These are phyloP conservation scores for Pangasius krempfi DNA, from an alignment of 2,797 vertebrate genomes.

Conservation along the genomic window DNA sequence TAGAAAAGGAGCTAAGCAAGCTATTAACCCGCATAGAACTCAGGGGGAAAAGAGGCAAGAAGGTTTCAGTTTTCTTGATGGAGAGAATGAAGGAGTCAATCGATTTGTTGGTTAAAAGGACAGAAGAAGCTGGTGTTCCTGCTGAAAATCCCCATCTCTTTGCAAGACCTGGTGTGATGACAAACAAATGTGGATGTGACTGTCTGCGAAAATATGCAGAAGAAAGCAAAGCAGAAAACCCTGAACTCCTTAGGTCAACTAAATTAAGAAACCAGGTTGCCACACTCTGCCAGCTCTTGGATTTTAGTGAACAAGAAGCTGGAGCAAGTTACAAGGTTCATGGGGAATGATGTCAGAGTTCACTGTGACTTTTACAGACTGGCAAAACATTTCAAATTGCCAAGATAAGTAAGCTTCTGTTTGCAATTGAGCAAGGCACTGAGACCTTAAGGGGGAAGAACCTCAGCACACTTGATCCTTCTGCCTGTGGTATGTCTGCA, in stretches of 20 bases:
- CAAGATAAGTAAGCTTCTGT: conserved; percentile 53
- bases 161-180: not conserved
- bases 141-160: not conserved
- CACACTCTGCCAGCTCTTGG: conserved; percentile 38
- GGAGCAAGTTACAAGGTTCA: conserved; percentile 25
- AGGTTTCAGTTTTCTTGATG: not conserved
- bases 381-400: conserved; percentile 54
- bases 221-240: conserved; percentile 41
- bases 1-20: not conserved
- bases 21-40: not conserved
- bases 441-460: conserved; percentile 32
- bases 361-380: conserved; percentile 31
- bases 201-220: conserved; percentile 38
- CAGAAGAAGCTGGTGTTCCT: not conserved
- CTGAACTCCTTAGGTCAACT: conserved; percentile 45
- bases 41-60: not conserved
- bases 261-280: conserved; percentile 48
- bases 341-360: conserved; percentile 50
- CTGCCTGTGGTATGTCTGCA: conserved; percentile 25
- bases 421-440: conserved; percentile 49
- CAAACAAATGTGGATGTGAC: conserved; percentile 28
- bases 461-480: not conserved
- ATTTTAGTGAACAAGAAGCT: too few relatives aligned
- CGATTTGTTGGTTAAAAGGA: not conserved
- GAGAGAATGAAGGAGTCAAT: conserved; percentile 2